Conservation (phyloP, 2,888 invertebrate genomes). For the Drosophila heteroneura region DNA sequence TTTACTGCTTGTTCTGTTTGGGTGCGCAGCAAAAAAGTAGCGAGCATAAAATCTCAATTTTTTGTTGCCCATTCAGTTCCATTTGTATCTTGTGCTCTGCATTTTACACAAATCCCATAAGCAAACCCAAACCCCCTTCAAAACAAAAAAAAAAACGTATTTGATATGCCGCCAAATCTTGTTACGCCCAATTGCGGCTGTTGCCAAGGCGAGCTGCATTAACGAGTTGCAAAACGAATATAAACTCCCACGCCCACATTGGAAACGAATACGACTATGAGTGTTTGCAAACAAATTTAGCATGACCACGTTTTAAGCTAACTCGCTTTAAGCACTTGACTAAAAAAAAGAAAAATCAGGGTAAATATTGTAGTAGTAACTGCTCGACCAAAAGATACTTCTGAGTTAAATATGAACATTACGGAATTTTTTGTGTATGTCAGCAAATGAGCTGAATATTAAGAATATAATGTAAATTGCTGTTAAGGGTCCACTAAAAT, state of each 20-base stretch:
- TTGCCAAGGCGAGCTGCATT: conserved; percentile 22
- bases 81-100: neutral
- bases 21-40: neutral
- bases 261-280: conserved; percentile 2
- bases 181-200: conserved; percentile 22
- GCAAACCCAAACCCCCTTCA: neutral
- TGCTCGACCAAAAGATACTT: neutral
- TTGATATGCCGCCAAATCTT: conserved; percentile 23
- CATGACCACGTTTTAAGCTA: conserved; percentile 13
- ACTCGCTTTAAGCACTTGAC: conserved; percentile 6
- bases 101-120: conserved; percentile 14
- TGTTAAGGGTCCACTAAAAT: neutral
- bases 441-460: neutral
- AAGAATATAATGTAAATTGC: neutral
- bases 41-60: neutral
- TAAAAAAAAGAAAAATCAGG: neutral
- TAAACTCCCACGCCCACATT: neutral
- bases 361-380: neutral
- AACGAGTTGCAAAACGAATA: conserved; percentile 4
- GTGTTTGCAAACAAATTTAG: conserved; percentile 16
- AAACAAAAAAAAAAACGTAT: neutral
- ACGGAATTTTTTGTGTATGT: too few species aligned
- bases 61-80: neutral
- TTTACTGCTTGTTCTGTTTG: neutral
- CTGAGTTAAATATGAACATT: neutral